These are phyloP conservation scores for Eucidaris tribuloides DNA, from an alignment of 35 echinoderm and acorn worm species.

Conservation along the genomic window DNA sequence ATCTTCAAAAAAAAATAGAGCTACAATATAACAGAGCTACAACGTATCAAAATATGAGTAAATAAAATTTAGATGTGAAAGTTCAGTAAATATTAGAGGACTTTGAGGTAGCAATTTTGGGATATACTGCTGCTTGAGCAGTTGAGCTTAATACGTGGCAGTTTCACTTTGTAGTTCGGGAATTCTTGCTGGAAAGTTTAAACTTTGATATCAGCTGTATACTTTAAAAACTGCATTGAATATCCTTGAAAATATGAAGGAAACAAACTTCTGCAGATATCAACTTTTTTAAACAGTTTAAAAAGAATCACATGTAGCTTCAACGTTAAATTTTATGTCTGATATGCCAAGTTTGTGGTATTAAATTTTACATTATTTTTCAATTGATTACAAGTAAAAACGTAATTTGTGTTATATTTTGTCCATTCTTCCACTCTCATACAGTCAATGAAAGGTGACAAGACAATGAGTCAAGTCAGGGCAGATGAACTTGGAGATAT, in stretches of 20 bases:
- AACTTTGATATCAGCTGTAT: too few species aligned
- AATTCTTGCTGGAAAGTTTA: too few species aligned
- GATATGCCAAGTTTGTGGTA: not conserved
- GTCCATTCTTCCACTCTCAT: not conserved
- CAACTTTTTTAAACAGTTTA: not conserved
- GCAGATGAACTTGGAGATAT: slow-evolving; percentile 11
- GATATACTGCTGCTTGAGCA: too few species aligned
- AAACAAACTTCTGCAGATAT: not conserved
- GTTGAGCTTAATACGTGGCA: too few species aligned
- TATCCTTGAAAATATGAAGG: not conserved
- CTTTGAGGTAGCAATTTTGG: too few species aligned
- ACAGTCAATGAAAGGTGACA: slow-evolving; percentile 92
- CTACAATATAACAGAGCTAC: not conserved
- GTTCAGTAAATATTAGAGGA: not conserved
- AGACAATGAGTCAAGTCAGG: slow-evolving; percentile 21
- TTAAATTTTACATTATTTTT: not conserved
- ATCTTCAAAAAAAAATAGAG: not conserved
- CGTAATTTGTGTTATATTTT: not conserved
- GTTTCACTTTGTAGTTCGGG: too few species aligned
- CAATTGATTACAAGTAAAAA: not conserved
- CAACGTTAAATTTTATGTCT: not conserved
- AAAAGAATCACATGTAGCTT: not conserved
- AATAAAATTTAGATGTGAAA: too few species aligned
- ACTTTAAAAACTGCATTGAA: too few species aligned
- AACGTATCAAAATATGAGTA: not conserved